Conservation (phyloP, 2,888 invertebrate genomes). For the Didymodactylos carnosus region DNA sequence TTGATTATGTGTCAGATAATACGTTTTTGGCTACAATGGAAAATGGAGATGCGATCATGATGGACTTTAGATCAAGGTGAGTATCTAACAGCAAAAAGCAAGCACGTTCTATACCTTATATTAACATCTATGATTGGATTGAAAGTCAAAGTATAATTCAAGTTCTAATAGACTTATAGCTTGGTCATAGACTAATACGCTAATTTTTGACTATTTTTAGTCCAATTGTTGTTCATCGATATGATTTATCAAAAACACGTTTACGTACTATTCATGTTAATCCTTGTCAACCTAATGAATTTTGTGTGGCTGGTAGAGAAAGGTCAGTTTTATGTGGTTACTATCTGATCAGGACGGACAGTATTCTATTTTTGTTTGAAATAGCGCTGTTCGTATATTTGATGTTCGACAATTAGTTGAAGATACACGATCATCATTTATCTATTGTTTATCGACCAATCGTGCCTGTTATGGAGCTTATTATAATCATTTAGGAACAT, state of each 20-base stretch:
- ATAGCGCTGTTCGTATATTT: too few species aligned
- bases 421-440: not conserved
- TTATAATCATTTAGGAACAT: not conserved
- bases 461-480: not conserved
- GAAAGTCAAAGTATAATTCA: not conserved
- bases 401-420: too few species aligned
- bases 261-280: not conserved
- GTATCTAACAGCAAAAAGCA: too few species aligned
- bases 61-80: not conserved
- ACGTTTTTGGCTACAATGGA: not conserved
- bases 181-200: too few species aligned
- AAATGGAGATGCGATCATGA: not conserved
- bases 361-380: not conserved
- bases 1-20: not conserved
- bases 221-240: not conserved
- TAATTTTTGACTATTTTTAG: too few species aligned
- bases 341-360: not conserved
- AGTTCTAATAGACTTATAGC: not conserved
- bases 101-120: too few species aligned
- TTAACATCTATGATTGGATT: too few species aligned
- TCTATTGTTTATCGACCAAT: not conserved
- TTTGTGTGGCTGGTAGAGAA: not conserved
- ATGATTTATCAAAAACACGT: not conserved
- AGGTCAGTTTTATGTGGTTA: not conserved
- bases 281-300: not conserved